Percentiles rank a stretch among this genome's conserved stretches.
Conservation (phyloP, 2,888 invertebrate species). For the Hemithea aestivaria region DNA sequence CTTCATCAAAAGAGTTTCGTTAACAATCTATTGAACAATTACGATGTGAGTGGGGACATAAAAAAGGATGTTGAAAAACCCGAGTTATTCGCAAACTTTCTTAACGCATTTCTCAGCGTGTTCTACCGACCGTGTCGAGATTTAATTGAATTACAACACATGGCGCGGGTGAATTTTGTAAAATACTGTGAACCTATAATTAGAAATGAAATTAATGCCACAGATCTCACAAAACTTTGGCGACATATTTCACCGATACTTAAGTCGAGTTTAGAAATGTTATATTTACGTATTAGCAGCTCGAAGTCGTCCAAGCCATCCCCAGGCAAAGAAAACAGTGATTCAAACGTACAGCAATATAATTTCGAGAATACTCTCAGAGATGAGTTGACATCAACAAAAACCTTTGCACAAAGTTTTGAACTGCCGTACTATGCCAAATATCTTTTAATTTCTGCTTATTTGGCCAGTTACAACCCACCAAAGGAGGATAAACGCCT, state of each 20-base stretch:
- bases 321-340: constrained; percentile 57
- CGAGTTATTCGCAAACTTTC: constrained; percentile 87
- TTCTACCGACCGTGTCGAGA: constrained; percentile 92
- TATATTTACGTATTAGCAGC: constrained; percentile 84
- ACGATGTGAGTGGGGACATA: constrained; percentile 44
- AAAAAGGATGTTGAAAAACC: constrained; percentile 55
- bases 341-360: constrained; percentile 29
- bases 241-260: constrained; percentile 87
- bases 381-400: constrained; percentile 68
- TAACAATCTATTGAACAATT: constrained; percentile 45
- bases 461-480: constrained; percentile 95
- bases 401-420: constrained; percentile 81
- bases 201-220: constrained; percentile 79
- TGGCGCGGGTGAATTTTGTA: constrained; percentile 86
- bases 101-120: constrained; percentile 89
- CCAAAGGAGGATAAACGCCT: constrained; percentile 91
- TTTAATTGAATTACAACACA: constrained; percentile 88
- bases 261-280: constrained; percentile 85
- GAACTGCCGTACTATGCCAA: constrained; percentile 94
- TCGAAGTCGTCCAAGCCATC: constrained; percentile 42
- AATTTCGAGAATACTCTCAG: constrained; percentile 60
- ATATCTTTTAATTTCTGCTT: constrained; percentile 92
- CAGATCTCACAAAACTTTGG: constrained; percentile 87
- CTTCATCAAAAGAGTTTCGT: constrained; percentile 55
- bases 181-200: constrained; percentile 90